These are phyloP conservation scores for Cotesia vestalis DNA, from an alignment of 1,140 invertebrate species.

Conservation along the genomic window DNA sequence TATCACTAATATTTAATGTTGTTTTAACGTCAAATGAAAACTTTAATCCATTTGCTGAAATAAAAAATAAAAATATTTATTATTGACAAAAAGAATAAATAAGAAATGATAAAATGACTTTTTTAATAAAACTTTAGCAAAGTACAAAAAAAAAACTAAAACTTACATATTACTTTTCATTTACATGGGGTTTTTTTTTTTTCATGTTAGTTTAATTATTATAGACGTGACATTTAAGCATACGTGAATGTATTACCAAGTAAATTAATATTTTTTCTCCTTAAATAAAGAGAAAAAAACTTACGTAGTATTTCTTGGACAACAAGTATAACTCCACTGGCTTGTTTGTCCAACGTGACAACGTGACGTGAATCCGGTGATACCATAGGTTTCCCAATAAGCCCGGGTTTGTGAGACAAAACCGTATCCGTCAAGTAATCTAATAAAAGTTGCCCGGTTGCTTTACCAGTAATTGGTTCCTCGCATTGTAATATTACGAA, in stretches of 20 bases:
- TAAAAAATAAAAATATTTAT: background rate
- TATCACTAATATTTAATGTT: conserved; percentile 78
- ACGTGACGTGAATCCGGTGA: conserved; percentile 79
- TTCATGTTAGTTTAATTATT: background rate
- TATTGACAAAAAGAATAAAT: conserved; percentile 8
- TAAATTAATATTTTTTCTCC: background rate
- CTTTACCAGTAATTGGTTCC: conserved; percentile 71
- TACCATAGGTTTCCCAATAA: conserved; percentile 75
- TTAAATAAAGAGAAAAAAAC: conserved; percentile 34
- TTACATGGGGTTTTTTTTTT: too few species aligned
- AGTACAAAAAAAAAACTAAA: background rate
- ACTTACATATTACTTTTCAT: too few species aligned
- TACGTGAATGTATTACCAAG: background rate
- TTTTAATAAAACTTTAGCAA: conserved; percentile 3
- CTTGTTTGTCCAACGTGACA: conserved; percentile 73
- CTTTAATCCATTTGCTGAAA: conserved; percentile 72
- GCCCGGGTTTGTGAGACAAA: conserved; percentile 71
- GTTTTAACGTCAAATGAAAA: conserved; percentile 83
- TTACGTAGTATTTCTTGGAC: conserved; percentile 76
- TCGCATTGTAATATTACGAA: conserved; percentile 78
- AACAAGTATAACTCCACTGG: conserved; percentile 73
- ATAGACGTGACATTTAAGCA: conserved; percentile 18
- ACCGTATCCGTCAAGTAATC: conserved; percentile 83
- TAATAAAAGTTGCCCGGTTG: conserved; percentile 76
- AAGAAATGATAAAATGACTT: conserved; percentile 24